phyloP scores from a whole-genome alignment of 2,797 vertebrate species.

The Brotula barbata region DNA sequence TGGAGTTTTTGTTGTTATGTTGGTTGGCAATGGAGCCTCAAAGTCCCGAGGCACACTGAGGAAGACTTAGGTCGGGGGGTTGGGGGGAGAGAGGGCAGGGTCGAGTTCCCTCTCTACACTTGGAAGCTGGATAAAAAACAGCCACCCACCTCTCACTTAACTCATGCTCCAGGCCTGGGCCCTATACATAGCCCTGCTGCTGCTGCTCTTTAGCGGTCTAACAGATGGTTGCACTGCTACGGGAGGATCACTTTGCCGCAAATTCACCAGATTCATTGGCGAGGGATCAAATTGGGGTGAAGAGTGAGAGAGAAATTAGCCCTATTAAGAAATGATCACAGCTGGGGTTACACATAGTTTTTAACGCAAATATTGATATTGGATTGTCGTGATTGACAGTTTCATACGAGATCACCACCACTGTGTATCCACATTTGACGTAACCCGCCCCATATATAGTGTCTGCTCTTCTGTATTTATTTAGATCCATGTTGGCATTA shows the following conservation, averaged over 20 bases:
- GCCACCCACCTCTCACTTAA: constrained; percentile 36
- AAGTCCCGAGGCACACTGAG: constrained; percentile 2
- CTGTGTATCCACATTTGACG: not conserved
- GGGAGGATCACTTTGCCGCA: constrained; percentile 78
- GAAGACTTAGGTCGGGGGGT: constrained; percentile 23
- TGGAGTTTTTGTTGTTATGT: constrained; percentile 8
- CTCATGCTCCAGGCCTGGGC: constrained; percentile 57
- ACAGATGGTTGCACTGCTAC: constrained; percentile 81
- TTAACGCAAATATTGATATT: constrained; percentile 27
- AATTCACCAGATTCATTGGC: constrained; percentile 77
- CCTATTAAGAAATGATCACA: constrained; percentile 43
- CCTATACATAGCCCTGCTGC: constrained; percentile 86
- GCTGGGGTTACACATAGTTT: constrained; percentile 11
- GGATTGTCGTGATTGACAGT: constrained; percentile 41
- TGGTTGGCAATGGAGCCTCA: not conserved
- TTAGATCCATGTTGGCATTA: constrained; percentile 40
- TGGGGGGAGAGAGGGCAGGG: constrained; percentile 49
- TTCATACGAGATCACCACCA: constrained; percentile 19
- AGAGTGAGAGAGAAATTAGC: constrained; percentile 52
- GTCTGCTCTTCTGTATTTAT: constrained; percentile 39
- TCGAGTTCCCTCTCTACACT: constrained; percentile 71
- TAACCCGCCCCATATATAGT: constrained; percentile 2
- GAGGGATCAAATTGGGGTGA: constrained; percentile 56
- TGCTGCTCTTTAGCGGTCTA: constrained; percentile 80
- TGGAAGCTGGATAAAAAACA: constrained; percentile 50